Conservation (phyloP, 2,888 invertebrate species). For the Teleiodes luculella region DNA sequence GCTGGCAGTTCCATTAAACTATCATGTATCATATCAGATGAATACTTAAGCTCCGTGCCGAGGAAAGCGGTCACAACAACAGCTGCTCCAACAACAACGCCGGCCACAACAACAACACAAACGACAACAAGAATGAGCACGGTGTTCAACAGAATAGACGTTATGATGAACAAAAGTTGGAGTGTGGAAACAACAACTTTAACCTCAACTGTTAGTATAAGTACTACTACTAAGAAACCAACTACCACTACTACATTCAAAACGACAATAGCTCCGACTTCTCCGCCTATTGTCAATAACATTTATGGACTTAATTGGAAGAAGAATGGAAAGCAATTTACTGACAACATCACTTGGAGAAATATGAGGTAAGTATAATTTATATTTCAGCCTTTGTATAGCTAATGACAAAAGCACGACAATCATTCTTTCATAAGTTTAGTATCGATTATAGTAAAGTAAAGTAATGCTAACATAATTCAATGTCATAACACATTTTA, state of each 20-base stretch:
- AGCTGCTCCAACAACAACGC: conserved; percentile 42
- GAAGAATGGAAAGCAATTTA: conserved; percentile 68
- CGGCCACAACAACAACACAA: conserved; percentile 60
- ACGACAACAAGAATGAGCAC: conserved; percentile 66
- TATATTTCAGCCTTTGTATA: too few species aligned
- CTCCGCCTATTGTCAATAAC: conserved; percentile 57
- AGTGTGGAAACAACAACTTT: conserved; percentile 71
- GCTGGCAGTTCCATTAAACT: conserved; percentile 86
- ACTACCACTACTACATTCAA: conserved; percentile 46
- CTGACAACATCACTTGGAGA: conserved; percentile 61
- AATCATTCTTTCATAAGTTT: too few species aligned
- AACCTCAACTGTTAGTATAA: conserved; percentile 67
- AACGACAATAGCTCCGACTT: conserved; percentile 46
- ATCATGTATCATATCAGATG: conserved; percentile 77
- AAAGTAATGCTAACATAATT: not conserved
- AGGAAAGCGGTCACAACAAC: conserved; percentile 49
- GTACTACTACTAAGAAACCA: conserved; percentile 56
- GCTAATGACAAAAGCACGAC: too few species aligned
- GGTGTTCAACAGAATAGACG: conserved; percentile 70
- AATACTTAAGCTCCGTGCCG: conserved; percentile 50
- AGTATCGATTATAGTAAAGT: too few species aligned
- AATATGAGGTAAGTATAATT: conserved; percentile 60
- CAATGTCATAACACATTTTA: not conserved
- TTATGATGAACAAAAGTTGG: conserved; percentile 75
- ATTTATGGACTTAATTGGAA: conserved; percentile 69